Conservation (phyloP, 2,797 vertebrate genomes). For the Eulemur mongoz region DNA sequence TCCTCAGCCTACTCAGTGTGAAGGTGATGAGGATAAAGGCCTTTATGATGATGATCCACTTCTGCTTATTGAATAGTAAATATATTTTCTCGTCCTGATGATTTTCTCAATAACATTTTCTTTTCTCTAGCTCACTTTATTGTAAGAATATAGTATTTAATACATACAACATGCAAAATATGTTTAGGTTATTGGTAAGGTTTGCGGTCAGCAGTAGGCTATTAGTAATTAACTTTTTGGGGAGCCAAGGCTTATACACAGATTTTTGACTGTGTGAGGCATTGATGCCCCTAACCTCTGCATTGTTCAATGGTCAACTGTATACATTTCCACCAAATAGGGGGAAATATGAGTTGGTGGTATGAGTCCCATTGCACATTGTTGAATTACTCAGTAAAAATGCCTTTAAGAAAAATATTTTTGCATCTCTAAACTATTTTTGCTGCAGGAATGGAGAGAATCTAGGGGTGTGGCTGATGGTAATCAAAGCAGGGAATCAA, state of each 20-base stretch:
- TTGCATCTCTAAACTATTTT: background rate
- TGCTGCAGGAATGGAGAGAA: background rate
- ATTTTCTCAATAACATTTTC: background rate
- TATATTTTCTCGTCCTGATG: background rate
- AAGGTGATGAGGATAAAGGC: background rate
- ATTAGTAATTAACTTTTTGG: background rate
- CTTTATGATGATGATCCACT: background rate
- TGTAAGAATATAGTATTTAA: background rate
- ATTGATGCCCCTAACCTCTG: background rate
- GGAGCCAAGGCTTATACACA: background rate
- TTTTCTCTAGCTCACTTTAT: background rate
- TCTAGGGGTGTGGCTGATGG: background rate
- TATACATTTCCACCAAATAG: background rate
- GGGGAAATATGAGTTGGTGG: background rate
- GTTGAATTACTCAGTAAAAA: background rate
- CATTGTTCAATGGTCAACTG: background rate
- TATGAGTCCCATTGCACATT: background rate
- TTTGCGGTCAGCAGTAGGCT: background rate
- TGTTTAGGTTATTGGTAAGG: background rate
- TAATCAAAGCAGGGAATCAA: background rate
- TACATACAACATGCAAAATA: background rate
- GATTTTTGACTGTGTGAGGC: background rate
- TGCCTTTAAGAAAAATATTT: slow-evolving; percentile 23
- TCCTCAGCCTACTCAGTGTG: background rate
- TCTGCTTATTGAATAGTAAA: background rate